phyloP scores from a whole-genome alignment of 2,113 vertebrate species.

The Brachyistius frenatus region DNA sequence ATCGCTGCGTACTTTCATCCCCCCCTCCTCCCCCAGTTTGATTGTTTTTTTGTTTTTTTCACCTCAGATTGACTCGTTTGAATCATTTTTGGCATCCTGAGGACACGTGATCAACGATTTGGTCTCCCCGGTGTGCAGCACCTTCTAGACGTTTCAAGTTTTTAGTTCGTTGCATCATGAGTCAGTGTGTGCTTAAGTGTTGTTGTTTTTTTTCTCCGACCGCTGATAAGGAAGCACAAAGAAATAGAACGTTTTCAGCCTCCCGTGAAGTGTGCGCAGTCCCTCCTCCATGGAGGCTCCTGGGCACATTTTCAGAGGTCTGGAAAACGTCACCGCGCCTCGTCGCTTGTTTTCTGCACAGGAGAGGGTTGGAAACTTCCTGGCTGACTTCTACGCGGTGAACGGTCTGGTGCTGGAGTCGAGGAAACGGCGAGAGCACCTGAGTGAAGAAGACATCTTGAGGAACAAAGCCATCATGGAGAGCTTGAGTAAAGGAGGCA shows the following conservation, averaged over 20 bases:
- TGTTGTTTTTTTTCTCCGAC: too few relatives aligned
- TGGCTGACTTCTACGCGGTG: constrained; percentile 97
- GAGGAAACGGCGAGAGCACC: constrained; percentile 95
- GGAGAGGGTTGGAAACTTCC: constrained; percentile 97
- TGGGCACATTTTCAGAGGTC: neutral
- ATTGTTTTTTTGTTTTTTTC: too few relatives aligned
- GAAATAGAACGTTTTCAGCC: neutral
- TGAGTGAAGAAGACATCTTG: constrained; percentile 97
- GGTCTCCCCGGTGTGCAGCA: too few relatives aligned
- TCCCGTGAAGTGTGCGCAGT: neutral
- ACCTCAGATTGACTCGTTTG: too few relatives aligned
- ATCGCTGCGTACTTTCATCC: too few relatives aligned
- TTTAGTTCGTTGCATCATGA: too few relatives aligned
- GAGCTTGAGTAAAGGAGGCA: constrained; percentile 97
- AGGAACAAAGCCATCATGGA: constrained; percentile 99
- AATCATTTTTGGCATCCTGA: too few relatives aligned
- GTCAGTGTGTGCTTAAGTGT: too few relatives aligned
- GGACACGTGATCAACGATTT: too few relatives aligned
- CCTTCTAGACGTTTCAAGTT: too few relatives aligned
- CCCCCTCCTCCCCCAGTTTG: too few relatives aligned
- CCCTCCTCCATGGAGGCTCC: neutral
- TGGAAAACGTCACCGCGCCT: neutral
- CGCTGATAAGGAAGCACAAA: neutral
- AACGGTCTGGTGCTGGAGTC: constrained; percentile 97
- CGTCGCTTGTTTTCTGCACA: constrained; percentile 55